These are phyloP conservation scores for Crypturellus tataupa DNA, from an alignment of 2,797 vertebrate species.

Conservation along the genomic window DNA sequence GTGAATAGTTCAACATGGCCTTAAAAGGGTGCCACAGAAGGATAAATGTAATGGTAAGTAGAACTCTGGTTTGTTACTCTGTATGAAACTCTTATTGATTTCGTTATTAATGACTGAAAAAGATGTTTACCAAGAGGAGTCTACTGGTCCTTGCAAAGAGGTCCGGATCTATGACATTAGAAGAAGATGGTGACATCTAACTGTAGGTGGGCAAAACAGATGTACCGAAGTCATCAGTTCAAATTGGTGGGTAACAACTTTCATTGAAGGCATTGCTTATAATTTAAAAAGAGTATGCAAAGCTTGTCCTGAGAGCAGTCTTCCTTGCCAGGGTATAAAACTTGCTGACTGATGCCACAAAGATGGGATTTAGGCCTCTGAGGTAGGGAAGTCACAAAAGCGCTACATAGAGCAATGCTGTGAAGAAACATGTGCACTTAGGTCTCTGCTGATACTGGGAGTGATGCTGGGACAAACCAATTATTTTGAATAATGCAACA, in stretches of 20 bases:
- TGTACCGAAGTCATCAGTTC: background rate
- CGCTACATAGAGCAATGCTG: background rate
- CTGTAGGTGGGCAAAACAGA: background rate
- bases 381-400: background rate
- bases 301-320: constrained; percentile 9
- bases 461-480: background rate
- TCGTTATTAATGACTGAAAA: background rate
- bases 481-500: background rate
- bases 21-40: background rate
- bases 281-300: background rate
- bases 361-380: constrained; percentile 34
- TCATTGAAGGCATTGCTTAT: background rate
- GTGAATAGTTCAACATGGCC: background rate
- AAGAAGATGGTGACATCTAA: constrained; percentile 23
- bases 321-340: constrained; percentile 12
- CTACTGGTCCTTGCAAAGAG: background rate
- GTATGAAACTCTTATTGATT: background rate
- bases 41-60: background rate
- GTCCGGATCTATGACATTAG: background rate
- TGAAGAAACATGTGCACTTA: background rate
- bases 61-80: background rate
- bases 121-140: background rate
- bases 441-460: background rate
- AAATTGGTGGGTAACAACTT: background rate
- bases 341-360: constrained; percentile 5